Conservation (phyloP, 1,140 invertebrate genomes). For the Chionoecetes opilio region DNA sequence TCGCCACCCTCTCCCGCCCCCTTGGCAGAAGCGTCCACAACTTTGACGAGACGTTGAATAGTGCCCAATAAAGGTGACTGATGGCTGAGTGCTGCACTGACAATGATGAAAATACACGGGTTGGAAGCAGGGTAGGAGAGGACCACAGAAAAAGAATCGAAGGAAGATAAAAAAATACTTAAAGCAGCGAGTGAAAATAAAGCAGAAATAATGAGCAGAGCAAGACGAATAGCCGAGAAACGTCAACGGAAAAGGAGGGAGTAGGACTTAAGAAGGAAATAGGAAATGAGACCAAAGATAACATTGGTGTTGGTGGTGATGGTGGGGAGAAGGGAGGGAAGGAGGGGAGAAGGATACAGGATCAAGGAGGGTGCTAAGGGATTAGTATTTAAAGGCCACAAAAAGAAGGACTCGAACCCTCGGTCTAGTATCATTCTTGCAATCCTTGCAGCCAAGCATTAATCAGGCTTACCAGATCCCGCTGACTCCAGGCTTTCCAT, state of each 20-base stretch:
- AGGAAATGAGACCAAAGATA: neutral
- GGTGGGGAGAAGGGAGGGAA: neutral
- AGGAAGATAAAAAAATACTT: neutral
- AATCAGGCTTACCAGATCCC: slow-evolving; percentile 65
- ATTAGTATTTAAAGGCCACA: slow-evolving; percentile 47
- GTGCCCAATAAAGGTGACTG: no score
- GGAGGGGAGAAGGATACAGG: neutral
- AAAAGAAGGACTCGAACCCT: neutral
- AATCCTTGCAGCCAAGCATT: slow-evolving; percentile 57
- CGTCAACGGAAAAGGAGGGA: neutral
- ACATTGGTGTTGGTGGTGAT: neutral
- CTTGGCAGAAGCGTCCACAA: no score
- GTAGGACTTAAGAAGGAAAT: neutral
- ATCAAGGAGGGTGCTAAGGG: neutral
- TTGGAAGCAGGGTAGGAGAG: neutral
- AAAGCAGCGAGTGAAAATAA: neutral
- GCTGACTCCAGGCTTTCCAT: neutral
- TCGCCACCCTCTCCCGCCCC: no score
- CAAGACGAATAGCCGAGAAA: neutral
- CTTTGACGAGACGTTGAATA: no score
- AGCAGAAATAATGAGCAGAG: neutral
- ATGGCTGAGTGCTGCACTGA: no score
- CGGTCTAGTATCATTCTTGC: slow-evolving; percentile 34
- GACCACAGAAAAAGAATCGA: neutral
- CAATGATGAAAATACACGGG: neutral